Percentiles rank a stretch among this genome's conserved stretches.
phyloP scores from a whole-genome alignment of 1,140 invertebrate species.

The Diabrotica virgifera region DNA sequence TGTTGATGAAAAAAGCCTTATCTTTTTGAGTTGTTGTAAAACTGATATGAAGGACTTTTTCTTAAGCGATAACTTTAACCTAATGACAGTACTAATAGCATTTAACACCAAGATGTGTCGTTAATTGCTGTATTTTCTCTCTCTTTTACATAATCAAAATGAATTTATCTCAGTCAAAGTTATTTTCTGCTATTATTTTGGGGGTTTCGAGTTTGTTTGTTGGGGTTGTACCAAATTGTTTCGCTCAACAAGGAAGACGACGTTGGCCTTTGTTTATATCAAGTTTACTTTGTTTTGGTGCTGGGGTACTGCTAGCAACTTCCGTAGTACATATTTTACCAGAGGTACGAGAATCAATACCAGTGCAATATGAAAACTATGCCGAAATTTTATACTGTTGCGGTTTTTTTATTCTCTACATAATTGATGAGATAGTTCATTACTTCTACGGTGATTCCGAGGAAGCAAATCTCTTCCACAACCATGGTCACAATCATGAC shows the following conservation, averaged over 20 bases:
- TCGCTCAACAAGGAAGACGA: slow-evolving; percentile 55
- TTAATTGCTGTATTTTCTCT: no score
- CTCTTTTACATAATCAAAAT: slow-evolving; percentile 4
- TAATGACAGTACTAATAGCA: no score
- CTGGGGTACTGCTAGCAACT: slow-evolving; percentile 80
- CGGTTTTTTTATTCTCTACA: slow-evolving; percentile 78
- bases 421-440: slow-evolving; percentile 74
- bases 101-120: no score
- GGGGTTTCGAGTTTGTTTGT: slow-evolving; percentile 62
- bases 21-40: no score
- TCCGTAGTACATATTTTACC: slow-evolving; percentile 80
- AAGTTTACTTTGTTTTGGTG: slow-evolving; percentile 74
- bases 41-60: no score
- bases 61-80: no score
- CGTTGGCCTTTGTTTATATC: slow-evolving; percentile 60
- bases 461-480: slow-evolving; percentile 27
- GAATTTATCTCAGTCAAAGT: slow-evolving; percentile 27
- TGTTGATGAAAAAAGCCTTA: no score
- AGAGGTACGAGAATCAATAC: slow-evolving; percentile 56
- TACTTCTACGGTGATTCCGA: slow-evolving; percentile 54
- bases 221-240: slow-evolving; percentile 64
- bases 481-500: slow-evolving; percentile 1
- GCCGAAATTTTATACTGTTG: slow-evolving; percentile 69
- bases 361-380: slow-evolving; percentile 43
- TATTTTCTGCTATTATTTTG: slow-evolving; percentile 49